phyloP scores from a whole-genome alignment of 2,888 invertebrate species.

The Phengaris alcon region DNA sequence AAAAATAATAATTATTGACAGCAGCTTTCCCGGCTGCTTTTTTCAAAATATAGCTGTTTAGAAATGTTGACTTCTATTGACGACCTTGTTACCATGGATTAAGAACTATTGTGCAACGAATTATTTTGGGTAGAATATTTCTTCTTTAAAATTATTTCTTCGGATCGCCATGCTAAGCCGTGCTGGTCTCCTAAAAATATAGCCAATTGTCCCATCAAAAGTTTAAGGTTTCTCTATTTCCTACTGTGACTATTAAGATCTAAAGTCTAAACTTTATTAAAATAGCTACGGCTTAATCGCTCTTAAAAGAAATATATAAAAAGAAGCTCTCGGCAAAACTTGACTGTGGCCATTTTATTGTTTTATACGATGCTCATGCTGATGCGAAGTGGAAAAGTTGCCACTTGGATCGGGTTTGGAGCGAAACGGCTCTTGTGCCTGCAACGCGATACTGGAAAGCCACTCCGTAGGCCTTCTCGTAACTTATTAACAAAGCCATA shows the following conservation, averaged over 20 bases:
- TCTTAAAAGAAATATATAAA: neutral
- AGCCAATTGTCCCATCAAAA: no score
- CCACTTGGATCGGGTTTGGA: neutral
- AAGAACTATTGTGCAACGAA: no score
- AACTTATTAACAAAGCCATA: neutral
- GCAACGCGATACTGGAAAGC: neutral
- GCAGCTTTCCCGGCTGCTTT: no score
- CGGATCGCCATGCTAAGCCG: no score
- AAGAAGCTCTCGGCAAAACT: neutral
- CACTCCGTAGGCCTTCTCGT: neutral
- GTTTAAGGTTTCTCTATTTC: no score
- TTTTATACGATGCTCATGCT: neutral
- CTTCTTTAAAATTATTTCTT: no score
- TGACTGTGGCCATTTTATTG: neutral
- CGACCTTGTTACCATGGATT: no score
- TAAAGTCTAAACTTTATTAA: neutral
- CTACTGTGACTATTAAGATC: neutral
- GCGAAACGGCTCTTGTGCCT: neutral
- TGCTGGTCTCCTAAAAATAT: no score
- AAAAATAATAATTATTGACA: no score
- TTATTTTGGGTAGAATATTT: no score
- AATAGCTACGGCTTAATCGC: neutral
- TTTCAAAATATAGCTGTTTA: no score
- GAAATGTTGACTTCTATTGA: no score
- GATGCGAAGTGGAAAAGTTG: neutral